Conservation (phyloP, 2,888 invertebrate species). For the Athripsodes cinereus region DNA sequence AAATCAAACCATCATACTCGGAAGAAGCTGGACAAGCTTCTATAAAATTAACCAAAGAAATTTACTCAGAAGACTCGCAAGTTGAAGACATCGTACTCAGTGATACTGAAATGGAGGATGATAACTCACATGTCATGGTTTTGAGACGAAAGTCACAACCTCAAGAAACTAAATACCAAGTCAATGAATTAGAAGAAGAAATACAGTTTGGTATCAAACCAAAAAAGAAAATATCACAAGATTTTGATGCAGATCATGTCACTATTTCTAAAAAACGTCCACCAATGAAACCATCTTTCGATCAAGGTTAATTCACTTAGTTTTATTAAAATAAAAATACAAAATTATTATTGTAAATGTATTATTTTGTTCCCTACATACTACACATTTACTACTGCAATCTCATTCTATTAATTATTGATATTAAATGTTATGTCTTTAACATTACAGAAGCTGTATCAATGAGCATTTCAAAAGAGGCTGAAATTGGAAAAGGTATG, state of each 20-base stretch:
- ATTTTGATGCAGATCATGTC: conserved; percentile 60
- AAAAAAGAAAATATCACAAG: conserved; percentile 37
- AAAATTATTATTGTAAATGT: neutral
- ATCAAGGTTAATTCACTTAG: conserved; percentile 51
- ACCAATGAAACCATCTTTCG: conserved; percentile 55
- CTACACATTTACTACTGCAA: conserved; percentile 4
- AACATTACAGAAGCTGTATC: conserved; percentile 60
- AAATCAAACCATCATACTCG: conserved; percentile 53
- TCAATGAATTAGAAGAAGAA: conserved; percentile 56
- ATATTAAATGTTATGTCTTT: too few species aligned
- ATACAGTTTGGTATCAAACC: conserved; percentile 53
- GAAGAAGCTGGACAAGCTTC: conserved; percentile 67
- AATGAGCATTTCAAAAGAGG: conserved; percentile 63
- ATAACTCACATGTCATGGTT: conserved; percentile 49
- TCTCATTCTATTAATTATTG: too few species aligned
- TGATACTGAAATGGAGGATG: conserved; percentile 53
- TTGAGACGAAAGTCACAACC: conserved; percentile 43
- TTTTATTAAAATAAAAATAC: neutral
- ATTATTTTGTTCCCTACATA: neutral
- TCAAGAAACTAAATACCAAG: conserved; percentile 52
- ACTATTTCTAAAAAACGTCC: conserved; percentile 63
- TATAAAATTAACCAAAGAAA: conserved; percentile 58
- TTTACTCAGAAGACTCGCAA: conserved; percentile 54
- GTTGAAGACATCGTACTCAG: conserved; percentile 62
- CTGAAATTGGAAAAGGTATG: conserved; percentile 52